A percentile compares a stretch with the other conserved stretches of the same genome.
Evolutionary conservation across 2,888 invertebrate species (phyloP).

Genomic region (Molorchus minor): DNA sequence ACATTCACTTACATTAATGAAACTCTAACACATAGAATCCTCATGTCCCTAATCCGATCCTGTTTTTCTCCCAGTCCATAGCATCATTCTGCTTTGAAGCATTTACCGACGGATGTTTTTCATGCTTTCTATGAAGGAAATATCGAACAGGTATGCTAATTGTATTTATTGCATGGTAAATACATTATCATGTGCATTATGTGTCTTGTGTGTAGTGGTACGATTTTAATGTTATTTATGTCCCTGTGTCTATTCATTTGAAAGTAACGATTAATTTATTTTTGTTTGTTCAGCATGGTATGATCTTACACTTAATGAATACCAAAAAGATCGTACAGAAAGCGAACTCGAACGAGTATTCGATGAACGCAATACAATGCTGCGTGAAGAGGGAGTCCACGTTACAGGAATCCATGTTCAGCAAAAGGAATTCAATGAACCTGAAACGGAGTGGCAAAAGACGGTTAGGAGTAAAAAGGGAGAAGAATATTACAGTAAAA

Average conservation of each 20-base stretch:
- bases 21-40: constrained; percentile 50
- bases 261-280: background rate
- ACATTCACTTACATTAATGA: constrained; percentile 42
- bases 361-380: constrained; percentile 80
- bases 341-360: constrained; percentile 89
- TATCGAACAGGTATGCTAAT: constrained; percentile 49
- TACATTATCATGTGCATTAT: constrained; percentile 42
- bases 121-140: constrained; percentile 47
- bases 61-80: constrained; percentile 34
- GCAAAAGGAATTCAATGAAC: constrained; percentile 73
- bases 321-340: constrained; percentile 83
- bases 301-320: constrained; percentile 85
- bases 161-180: constrained; percentile 41
- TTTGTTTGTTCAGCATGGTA: constrained; percentile 79
- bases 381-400: constrained; percentile 68
- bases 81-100: constrained; percentile 49
- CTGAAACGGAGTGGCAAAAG: constrained; percentile 87
- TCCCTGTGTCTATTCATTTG: background rate
- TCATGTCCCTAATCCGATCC: constrained; percentile 25
- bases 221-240: constrained; percentile 19
- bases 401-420: constrained; percentile 67
- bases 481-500: constrained; percentile 83
- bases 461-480: constrained; percentile 80
- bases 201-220: constrained; percentile 45
- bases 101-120: constrained; percentile 50